Conservation (phyloP, 2,113 vertebrate species). For the Myiagra hebetior region DNA sequence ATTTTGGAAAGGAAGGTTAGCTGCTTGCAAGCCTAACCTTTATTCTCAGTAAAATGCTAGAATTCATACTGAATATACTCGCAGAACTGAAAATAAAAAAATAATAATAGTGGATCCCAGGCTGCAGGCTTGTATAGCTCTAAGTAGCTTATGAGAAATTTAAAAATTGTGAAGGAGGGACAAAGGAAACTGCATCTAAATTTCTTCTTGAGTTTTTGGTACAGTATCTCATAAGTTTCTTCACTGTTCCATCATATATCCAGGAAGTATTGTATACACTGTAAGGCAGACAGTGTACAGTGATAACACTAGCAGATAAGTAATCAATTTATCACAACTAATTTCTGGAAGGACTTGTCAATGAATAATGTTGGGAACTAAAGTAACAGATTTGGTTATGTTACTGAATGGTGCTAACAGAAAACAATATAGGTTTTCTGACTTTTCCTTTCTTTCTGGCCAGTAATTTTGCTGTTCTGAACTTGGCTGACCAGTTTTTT, state of each 20-base stretch:
- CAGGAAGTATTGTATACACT: background rate
- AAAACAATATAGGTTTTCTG: background rate
- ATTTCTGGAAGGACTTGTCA: background rate
- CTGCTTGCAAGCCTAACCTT: background rate
- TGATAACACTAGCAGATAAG: background rate
- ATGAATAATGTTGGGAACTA: background rate
- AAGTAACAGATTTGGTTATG: background rate
- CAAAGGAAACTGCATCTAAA: background rate
- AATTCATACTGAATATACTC: background rate
- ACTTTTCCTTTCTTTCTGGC: background rate
- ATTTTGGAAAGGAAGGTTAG: background rate
- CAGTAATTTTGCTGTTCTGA: background rate
- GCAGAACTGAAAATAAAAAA: background rate
- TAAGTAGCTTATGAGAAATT: background rate
- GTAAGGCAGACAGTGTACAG: background rate
- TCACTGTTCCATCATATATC: background rate
- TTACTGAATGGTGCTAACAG: background rate
- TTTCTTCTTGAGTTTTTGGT: background rate
- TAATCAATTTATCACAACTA: background rate
- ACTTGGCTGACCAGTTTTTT: background rate
- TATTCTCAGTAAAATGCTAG: background rate
- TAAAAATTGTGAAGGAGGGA: background rate
- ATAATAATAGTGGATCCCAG: background rate
- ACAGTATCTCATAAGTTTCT: background rate
- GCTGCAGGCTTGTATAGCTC: background rate